A percentile compares a stretch with the other conserved stretches of the same genome.
Evolutionary conservation across 2,113 vertebrate species (phyloP).

Genomic region (Paedocypris sp.): DNA sequence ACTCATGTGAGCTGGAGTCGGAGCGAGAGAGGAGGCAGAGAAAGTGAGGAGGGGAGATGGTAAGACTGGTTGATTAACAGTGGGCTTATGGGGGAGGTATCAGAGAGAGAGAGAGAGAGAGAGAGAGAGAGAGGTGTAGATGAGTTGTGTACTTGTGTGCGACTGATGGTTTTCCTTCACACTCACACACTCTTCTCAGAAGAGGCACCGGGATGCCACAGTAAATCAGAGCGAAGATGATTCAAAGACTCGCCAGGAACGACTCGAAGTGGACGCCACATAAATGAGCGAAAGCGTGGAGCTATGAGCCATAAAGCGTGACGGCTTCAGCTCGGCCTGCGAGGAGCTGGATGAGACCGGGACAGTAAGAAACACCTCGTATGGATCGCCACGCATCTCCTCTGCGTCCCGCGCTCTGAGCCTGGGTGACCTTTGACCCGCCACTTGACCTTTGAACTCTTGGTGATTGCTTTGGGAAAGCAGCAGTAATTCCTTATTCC

Average conservation of each 20-base stretch:
- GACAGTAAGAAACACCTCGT: neutral
- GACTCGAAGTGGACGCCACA: slow-evolving; percentile 1
- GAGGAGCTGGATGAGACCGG: neutral
- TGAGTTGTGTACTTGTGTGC: slow-evolving; percentile 10
- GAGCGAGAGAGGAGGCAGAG: slow-evolving; percentile 2
- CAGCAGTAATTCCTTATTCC: neutral
- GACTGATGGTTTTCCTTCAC: slow-evolving; percentile 12
- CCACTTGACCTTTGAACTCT: slow-evolving; percentile 8
- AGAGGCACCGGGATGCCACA: neutral
- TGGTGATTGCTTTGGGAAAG: slow-evolving; percentile 6
- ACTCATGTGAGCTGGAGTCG: neutral
- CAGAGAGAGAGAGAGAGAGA: slow-evolving; percentile 5
- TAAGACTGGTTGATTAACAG: slow-evolving; percentile 19
- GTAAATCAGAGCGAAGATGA: neutral
- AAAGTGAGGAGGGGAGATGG: slow-evolving; percentile 3
- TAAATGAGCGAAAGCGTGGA: neutral
- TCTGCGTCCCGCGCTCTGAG: neutral
- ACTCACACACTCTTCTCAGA: neutral
- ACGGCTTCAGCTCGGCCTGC: neutral
- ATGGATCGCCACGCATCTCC: neutral
- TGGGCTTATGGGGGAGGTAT: slow-evolving; percentile 16
- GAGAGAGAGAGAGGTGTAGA: neutral
- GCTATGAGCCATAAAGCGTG: slow-evolving; percentile 9
- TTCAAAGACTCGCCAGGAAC: slow-evolving; percentile 14
- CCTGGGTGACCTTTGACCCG: neutral